Evolutionary conservation across 2,888 invertebrate genomes (phyloP).

Genomic region (Sesia apiformis): DNA sequence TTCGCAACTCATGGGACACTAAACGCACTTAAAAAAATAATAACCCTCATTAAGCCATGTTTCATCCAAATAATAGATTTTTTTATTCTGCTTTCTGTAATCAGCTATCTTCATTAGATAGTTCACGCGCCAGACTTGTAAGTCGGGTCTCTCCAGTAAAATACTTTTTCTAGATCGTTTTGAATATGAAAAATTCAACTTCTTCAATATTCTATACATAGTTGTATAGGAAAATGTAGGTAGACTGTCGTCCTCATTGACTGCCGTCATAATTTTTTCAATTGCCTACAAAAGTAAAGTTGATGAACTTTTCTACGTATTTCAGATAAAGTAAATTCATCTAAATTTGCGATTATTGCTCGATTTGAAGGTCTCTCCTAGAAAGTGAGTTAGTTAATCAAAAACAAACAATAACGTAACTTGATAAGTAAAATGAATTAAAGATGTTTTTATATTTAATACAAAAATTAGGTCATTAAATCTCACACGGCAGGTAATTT

Average conservation of each 20-base stretch:
- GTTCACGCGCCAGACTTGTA: conserved; percentile 6
- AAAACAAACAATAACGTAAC: too few relatives aligned
- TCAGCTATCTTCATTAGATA: conserved; percentile 8
- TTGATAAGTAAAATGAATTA: too few relatives aligned
- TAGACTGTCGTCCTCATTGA: neutral
- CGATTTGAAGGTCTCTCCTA: too few relatives aligned
- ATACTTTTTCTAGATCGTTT: conserved; percentile 1
- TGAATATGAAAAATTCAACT: neutral
- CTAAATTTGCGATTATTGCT: too few relatives aligned
- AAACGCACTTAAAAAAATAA: neutral
- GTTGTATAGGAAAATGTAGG: neutral
- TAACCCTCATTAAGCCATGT: conserved; percentile 5
- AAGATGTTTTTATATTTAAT: too few relatives aligned
- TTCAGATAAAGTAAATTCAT: neutral
- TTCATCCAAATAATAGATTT: conserved; percentile 10
- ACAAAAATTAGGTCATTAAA: too few relatives aligned
- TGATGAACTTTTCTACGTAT: neutral
- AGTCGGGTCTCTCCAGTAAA: conserved; percentile 7
- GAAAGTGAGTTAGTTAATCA: too few relatives aligned
- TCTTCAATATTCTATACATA: neutral
- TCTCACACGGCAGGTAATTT: too few relatives aligned
- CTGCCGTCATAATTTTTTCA: neutral
- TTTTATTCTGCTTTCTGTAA: conserved; percentile 6
- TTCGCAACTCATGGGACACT: neutral
- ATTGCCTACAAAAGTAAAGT: neutral